These are phyloP conservation scores for Mesitornis unicolor DNA, from an alignment of 2,113 vertebrate species.

Conservation along the genomic window DNA sequence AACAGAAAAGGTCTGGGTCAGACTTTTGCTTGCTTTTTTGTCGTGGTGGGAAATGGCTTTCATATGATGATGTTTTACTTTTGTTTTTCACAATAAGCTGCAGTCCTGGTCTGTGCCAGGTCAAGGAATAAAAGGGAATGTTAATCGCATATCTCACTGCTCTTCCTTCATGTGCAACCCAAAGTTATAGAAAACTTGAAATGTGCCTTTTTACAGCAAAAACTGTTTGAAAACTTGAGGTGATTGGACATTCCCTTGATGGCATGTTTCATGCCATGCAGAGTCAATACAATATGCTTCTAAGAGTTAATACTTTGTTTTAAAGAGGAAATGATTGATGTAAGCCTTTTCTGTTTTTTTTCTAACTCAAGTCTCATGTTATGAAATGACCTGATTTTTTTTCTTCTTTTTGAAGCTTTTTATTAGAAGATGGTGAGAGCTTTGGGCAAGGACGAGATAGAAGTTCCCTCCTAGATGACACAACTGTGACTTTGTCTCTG, in stretches of 20 bases:
- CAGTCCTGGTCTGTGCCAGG: not conserved
- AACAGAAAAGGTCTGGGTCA: not conserved
- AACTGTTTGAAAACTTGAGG: not conserved
- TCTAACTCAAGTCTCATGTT: not conserved
- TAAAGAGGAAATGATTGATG: not conserved
- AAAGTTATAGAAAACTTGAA: not conserved
- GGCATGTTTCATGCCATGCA: not conserved
- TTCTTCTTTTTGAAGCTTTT: slow-evolving; percentile 75
- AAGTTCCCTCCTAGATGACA: slow-evolving; percentile 94
- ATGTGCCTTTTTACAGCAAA: not conserved
- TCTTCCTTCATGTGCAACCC: not conserved
- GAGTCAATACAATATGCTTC: not conserved
- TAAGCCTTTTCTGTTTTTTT: not conserved
- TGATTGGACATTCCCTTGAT: not conserved
- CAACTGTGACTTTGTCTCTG: slow-evolving; percentile 90
- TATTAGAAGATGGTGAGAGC: slow-evolving; percentile 94
- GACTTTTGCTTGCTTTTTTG: not conserved
- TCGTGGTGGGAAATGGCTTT: not conserved
- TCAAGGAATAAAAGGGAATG: not conserved
- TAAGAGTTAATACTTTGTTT: not conserved
- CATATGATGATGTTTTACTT: not conserved
- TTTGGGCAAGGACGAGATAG: slow-evolving; percentile 93
- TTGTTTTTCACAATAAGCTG: not conserved
- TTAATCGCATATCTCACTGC: not conserved
- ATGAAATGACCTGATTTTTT: not conserved